Conservation (phyloP, 2,888 invertebrate species). For the Clivina fossor region DNA sequence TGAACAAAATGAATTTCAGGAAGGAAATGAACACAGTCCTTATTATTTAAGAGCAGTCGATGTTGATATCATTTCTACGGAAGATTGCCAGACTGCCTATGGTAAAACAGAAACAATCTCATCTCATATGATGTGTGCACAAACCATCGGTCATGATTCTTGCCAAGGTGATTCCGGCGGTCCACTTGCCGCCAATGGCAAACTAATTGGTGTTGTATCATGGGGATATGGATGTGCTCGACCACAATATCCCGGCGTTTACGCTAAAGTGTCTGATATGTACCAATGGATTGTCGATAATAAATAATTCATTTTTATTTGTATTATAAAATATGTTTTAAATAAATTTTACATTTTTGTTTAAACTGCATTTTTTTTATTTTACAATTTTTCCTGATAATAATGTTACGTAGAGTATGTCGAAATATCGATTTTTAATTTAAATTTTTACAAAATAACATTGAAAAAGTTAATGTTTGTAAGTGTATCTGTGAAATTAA, state of each 20-base stretch:
- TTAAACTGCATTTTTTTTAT: no score
- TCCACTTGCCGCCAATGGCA: slow-evolving; percentile 15
- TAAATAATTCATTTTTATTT: background rate
- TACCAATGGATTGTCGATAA: slow-evolving; percentile 8
- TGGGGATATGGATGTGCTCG: slow-evolving; percentile 22
- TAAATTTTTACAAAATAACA: no score
- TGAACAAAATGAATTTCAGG: no score
- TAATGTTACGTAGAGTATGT: no score
- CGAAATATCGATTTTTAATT: no score
- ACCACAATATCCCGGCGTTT: slow-evolving; percentile 20
- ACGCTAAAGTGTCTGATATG: slow-evolving; percentile 13
- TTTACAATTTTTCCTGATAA: no score
- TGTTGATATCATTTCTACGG: slow-evolving; percentile 1
- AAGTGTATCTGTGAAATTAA: no score
- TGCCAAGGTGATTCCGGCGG: slow-evolving; percentile 27
- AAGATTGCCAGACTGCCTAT: background rate
- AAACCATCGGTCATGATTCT: slow-evolving; percentile 1
- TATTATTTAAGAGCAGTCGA: background rate
- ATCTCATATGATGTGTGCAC: slow-evolving; percentile 13
- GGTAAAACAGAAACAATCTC: background rate
- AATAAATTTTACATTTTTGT: no score
- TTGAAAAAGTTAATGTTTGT: no score
- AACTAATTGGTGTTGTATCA: slow-evolving; percentile 19
- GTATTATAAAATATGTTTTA: no score
- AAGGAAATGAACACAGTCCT: no score